Evolutionary conservation across 1,140 invertebrate species (phyloP), one percentile per base, ranked within the genome.

Genomic region (Drosophila melanogaster): DNA sequence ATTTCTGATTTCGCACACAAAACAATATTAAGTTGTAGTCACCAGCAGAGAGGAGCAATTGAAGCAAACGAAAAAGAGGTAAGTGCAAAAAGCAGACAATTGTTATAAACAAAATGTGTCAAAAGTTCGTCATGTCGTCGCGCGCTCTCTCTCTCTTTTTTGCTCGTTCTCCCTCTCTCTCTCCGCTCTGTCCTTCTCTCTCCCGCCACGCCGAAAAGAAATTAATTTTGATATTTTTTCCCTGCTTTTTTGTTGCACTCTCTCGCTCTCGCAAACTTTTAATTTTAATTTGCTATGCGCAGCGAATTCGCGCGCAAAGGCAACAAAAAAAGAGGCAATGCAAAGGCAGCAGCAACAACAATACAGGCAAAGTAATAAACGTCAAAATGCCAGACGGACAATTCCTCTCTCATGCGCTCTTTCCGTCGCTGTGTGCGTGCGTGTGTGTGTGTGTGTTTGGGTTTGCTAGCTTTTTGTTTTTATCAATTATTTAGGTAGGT

Each of bases 261-360:
- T 51, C 49, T 50, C 24, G 24, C 47, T 50, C 49, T 75, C 58
- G 50, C 70, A 72, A 73, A 73, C 47, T 80, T 75, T 86, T 81
- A 75, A 86, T 87, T 85, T 85, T 77, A 85, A 86, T 85, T 86
- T 87, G 69, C 78, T 74, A 74, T 85, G 81, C 83, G 81, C 81
- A 86, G 72, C 61, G 72, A 76, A 86, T 85, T 84, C 81, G 81
- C 81, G 81, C 81, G 81, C 81, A 74, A 74, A 74, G 70, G 58
- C 70, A 72, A 43, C 24, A 72, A 72, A 72, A 70, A 73, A 72
- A 51, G 57, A 51, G 57, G 57, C 56, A 58, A 14, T 41, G 72
- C 77, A 60, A 44, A 47, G 57, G 37, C 70, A 58, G 41, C 61
- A 65, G 26, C 61, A 65, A 65, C 19, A 73, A 72, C 69, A 73